A percentile compares a stretch with the other conserved stretches of the same genome.
These are phyloP conservation scores for Sipha maydis DNA, from an alignment of 2,888 invertebrate species.

Conservation along the genomic window DNA sequence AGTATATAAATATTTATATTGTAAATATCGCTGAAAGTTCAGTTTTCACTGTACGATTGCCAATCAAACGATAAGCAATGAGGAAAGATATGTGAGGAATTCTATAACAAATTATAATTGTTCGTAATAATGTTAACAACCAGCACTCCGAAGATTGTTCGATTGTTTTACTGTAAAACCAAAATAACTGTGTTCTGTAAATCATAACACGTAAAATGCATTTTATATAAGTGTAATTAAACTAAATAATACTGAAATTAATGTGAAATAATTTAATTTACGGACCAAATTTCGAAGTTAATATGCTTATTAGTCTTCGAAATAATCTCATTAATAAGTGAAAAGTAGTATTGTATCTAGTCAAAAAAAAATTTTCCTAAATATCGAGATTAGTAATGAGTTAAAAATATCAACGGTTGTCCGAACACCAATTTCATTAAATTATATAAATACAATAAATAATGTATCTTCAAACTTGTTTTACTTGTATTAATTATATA, in stretches of 20 bases:
- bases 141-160: neutral
- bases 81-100: too few species aligned
- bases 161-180: neutral
- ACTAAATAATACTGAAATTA: neutral
- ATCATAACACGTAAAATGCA: too few species aligned
- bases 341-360: neutral
- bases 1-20: neutral
- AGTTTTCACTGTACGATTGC: neutral
- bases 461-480: conserved; percentile 36
- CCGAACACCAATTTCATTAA: neutral
- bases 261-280: neutral
- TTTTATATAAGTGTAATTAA: too few species aligned
- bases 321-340: neutral
- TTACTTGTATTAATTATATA: conserved; percentile 39
- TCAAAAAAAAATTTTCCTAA: neutral
- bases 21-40: neutral
- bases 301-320: neutral
- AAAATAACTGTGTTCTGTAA: neutral
- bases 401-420: neutral
- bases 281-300: neutral
- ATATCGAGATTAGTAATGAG: neutral
- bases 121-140: too few species aligned
- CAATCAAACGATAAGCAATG: neutral
- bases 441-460: neutral
- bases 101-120: too few species aligned